Evolutionary conservation across 1,140 invertebrate genomes (phyloP).

Genomic region (Rhyacophila brunnea): DNA sequence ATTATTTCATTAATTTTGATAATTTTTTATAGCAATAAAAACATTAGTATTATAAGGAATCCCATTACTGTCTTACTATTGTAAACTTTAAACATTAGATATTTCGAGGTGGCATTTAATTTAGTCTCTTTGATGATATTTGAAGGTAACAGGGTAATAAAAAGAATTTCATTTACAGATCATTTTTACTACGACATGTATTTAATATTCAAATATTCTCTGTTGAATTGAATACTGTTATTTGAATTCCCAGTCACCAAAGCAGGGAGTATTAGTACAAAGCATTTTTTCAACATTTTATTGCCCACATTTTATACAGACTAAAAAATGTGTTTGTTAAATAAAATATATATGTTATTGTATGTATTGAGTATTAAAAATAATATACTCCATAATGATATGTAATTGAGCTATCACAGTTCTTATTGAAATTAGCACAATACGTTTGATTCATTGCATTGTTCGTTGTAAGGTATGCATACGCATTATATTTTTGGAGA

Average conservation of each 20-base stretch:
- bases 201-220: neutral
- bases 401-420: neutral
- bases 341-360: no score
- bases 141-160: slow-evolving; percentile 29
- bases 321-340: neutral
- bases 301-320: neutral
- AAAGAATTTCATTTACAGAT: slow-evolving; percentile 3
- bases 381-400: neutral
- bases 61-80: no score
- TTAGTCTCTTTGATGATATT: slow-evolving; percentile 1
- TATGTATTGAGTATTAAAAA: neutral
- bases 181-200: neutral
- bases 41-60: no score
- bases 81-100: no score
- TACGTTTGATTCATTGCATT: neutral
- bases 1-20: no score
- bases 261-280: slow-evolving; percentile 2
- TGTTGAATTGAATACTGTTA: neutral
- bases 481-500: slow-evolving; percentile 28
- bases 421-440: slow-evolving; percentile 3
- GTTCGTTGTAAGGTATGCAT: slow-evolving; percentile 13
- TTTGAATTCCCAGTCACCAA: neutral
- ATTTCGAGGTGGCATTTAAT: no score
- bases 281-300: neutral
- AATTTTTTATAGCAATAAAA: no score